These are phyloP conservation scores for Epinephelus fuscoguttatus DNA, from an alignment of 2,113 vertebrate species.

Conservation along the genomic window DNA sequence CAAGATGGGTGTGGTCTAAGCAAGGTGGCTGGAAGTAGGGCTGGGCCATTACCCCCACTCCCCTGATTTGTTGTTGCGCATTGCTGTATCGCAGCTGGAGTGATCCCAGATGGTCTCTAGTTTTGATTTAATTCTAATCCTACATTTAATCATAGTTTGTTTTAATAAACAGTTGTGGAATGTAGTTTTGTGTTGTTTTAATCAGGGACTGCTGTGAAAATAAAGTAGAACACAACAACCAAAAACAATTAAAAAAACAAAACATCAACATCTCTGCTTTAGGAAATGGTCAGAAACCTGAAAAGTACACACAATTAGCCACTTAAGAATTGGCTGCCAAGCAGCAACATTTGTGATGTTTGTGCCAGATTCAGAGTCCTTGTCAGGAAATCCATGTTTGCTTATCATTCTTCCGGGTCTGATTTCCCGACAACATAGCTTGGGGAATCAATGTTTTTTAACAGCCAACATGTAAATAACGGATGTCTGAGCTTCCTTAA, in stretches of 20 bases:
- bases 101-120: not conserved
- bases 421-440: constrained; percentile 42
- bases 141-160: not conserved
- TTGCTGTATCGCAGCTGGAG: too few species aligned
- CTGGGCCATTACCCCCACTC: too few species aligned
- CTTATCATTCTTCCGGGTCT: constrained; percentile 30
- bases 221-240: too few species aligned
- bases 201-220: not conserved
- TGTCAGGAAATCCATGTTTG: constrained; percentile 50
- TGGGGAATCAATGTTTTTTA: constrained; percentile 23
- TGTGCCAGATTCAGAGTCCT: constrained; percentile 17
- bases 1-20: too few species aligned
- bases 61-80: too few species aligned
- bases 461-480: constrained; percentile 57
- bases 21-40: too few species aligned
- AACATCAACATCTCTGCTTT: too few species aligned
- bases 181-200: not conserved
- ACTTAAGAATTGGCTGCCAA: not conserved
- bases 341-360: constrained; percentile 2
- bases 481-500: constrained; percentile 52
- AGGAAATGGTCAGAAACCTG: too few species aligned
- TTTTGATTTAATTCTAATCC: not conserved
- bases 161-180: not conserved
- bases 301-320: too few species aligned
- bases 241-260: too few species aligned